Evolutionary conservation across 2,113 vertebrate species (phyloP), one percentile per base, ranked within the genome.

Genomic region (Lasiurus borealis): DNA sequence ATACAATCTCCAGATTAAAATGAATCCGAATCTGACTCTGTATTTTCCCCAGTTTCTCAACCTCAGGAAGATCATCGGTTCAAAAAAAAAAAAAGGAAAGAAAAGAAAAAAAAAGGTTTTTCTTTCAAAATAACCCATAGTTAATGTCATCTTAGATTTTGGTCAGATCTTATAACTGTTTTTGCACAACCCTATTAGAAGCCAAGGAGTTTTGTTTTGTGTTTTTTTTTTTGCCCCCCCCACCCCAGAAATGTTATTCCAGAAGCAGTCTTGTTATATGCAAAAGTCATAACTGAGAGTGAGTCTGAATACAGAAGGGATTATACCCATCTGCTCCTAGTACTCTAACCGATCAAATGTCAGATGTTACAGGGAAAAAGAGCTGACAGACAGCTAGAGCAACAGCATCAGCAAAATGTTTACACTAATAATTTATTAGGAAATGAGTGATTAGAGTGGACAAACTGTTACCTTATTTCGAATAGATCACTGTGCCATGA

Each of bases 321-420:
- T 91, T 92, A 75, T 50, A 85, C 34, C 57, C 94, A 46, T 77
- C 13, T 66, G 71, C 48, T 12, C 13, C 72, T 34, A 77, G 81
- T 8, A 88, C 77, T 94, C 94, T 29, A 93, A 6, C 15, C 94
- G 81, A 52, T 19, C 14, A 93, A n/a, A 94, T 96, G 90, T 97
- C 89, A 93, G 44, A 88, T 69, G 85, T 94, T 90, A 88, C 71
- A 88, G 5, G 66, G 52, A 52, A 48, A n/a, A 64, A 95, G 36
- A 2, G 23, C 36, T 68, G 10, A 25, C 0, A 50, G 10, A 25
- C 0, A 50, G 48, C 78, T 40, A 1, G 8, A 57, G 0, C 29
- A 78, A 21, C 0, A 48, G 0, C 0, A 72, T 29, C 76, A 59
- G 14, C 50, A 83, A 64, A 94, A 69, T 44, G 13, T 66, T 89